These are phyloP conservation scores for Catocala fraxini DNA, from an alignment of 2,888 invertebrate genomes.

Conservation along the genomic window DNA sequence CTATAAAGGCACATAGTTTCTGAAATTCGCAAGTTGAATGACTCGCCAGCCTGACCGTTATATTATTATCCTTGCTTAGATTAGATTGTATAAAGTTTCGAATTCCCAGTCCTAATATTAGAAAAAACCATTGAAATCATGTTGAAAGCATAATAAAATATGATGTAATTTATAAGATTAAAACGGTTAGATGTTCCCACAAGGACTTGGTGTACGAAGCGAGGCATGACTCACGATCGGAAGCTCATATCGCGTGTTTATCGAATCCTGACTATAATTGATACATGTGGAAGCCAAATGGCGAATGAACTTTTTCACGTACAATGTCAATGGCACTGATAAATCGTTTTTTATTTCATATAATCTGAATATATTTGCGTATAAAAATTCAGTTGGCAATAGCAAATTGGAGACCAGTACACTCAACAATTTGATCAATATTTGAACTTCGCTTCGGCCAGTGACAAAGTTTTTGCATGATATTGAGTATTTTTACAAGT, in stretches of 20 bases:
- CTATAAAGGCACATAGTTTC: no score
- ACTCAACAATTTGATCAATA: background rate
- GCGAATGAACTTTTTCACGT: constrained; percentile 15
- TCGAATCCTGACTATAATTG: constrained; percentile 38
- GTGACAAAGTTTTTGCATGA: constrained; percentile 15
- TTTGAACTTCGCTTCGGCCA: background rate
- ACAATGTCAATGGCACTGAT: constrained; percentile 25
- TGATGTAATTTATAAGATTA: constrained; percentile 36
- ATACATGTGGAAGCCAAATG: constrained; percentile 32
- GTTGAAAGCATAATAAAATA: constrained; percentile 27
- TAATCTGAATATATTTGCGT: constrained; percentile 1
- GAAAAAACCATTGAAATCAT: constrained; percentile 19
- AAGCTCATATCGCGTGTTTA: constrained; percentile 36
- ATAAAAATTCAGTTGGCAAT: constrained; percentile 4
- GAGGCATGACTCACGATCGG: constrained; percentile 48
- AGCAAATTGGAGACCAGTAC: background rate
- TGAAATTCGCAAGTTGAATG: no score
- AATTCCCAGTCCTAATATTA: background rate
- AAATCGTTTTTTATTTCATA: constrained; percentile 4
- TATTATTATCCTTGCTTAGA: background rate
- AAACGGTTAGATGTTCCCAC: constrained; percentile 47
- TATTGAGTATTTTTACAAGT: constrained; percentile 19
- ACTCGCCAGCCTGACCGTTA: background rate
- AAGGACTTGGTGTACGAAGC: constrained; percentile 26
- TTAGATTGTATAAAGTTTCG: background rate